Conservation (phyloP, 2,888 invertebrate genomes). For the Eucriotettix oculatus region DNA sequence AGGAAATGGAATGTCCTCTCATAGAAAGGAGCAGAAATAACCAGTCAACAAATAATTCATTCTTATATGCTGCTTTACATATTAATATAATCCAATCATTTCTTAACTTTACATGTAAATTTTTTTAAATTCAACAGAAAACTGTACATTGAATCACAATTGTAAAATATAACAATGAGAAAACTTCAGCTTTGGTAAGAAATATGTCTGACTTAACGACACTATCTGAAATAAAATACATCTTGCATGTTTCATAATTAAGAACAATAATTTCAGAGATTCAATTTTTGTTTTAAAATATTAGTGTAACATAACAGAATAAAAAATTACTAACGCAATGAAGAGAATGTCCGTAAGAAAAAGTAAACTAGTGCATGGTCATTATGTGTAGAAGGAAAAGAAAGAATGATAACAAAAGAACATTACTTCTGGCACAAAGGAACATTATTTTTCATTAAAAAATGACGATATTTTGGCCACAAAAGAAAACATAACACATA, state of each 20-base stretch:
- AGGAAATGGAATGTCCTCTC: too few relatives aligned
- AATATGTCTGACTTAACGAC: too few relatives aligned
- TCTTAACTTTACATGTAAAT: slow-evolving; percentile 10
- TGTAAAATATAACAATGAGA: slow-evolving; percentile 7
- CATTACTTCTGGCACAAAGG: slow-evolving; percentile 7
- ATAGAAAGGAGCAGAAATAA: too few relatives aligned
- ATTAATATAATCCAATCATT: slow-evolving; percentile 1
- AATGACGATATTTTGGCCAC: slow-evolving; percentile 6
- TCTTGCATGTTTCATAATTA: too few relatives aligned
- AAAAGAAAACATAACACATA: slow-evolving; percentile 7
- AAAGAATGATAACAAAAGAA: not conserved
- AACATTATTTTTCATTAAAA: slow-evolving; percentile 5
- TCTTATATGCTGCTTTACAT: not conserved
- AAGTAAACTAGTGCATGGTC: not conserved
- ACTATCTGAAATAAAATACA: too few relatives aligned
- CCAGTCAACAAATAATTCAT: too few relatives aligned
- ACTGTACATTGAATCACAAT: slow-evolving; percentile 5
- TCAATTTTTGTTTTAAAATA: too few relatives aligned
- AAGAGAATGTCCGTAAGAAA: not conserved
- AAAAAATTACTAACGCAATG: too few relatives aligned
- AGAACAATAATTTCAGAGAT: too few relatives aligned
- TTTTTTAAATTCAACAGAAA: slow-evolving; percentile 11
- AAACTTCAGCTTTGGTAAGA: slow-evolving; percentile 8
- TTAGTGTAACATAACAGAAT: too few relatives aligned
- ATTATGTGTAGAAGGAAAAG: not conserved